A percentile compares a stretch with the other conserved stretches of the same genome.
Evolutionary conservation across 1,140 invertebrate genomes (phyloP).

Genomic region (Maniola jurtina): DNA sequence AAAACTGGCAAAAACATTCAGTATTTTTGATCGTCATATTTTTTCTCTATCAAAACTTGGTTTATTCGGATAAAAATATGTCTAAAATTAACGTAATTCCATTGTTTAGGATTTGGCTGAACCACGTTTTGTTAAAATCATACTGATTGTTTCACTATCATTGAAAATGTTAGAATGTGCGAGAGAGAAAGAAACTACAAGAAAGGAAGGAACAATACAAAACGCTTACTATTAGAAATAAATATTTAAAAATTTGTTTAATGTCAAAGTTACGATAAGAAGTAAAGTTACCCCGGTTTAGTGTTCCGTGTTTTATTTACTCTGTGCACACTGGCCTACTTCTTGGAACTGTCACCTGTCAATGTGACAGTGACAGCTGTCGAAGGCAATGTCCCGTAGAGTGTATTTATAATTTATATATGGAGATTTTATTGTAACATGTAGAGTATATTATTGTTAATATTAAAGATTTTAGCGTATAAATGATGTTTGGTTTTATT

Average conservation of each 20-base stretch:
- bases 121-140: too few species aligned
- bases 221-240: too few species aligned
- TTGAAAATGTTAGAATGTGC: too few species aligned
- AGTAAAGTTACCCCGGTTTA: background rate
- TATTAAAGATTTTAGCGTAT: conserved; percentile 77
- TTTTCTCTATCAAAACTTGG: too few species aligned
- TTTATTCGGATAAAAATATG: background rate
- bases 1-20: too few species aligned
- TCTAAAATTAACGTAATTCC: background rate
- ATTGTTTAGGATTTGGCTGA: too few species aligned
- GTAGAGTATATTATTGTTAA: conserved; percentile 77
- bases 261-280: background rate
- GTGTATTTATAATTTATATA: conserved; percentile 70
- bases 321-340: conserved; percentile 24
- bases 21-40: too few species aligned
- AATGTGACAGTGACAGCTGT: conserved; percentile 47
- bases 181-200: too few species aligned
- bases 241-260: background rate
- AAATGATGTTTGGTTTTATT: conserved; percentile 44
- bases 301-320: conserved; percentile 10
- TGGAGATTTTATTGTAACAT: conserved; percentile 67
- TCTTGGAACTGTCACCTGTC: conserved; percentile 37
- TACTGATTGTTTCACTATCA: too few species aligned
- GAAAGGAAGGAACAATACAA: too few species aligned
- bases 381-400: conserved; percentile 51